phyloP scores from a whole-genome alignment of 2,797 vertebrate genomes.

The Neomorphus geoffroyi region DNA sequence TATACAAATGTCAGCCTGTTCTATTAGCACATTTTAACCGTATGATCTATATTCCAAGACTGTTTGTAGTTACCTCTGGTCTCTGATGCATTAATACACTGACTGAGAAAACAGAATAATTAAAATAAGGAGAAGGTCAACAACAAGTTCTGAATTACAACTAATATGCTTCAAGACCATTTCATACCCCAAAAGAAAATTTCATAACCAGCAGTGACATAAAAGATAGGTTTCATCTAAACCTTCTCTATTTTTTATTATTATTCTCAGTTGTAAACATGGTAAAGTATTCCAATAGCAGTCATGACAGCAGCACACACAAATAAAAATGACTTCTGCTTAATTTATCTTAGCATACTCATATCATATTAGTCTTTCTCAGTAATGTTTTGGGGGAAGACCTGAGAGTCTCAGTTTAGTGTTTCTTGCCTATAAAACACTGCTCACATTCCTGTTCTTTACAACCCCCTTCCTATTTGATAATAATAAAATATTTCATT shows the following conservation, averaged over 20 bases:
- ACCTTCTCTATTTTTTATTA: background rate
- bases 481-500: background rate
- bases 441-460: background rate
- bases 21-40: background rate
- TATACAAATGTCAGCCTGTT: background rate
- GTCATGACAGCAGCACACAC: background rate
- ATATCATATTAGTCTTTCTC: accelerated
- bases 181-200: background rate
- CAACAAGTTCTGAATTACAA: background rate
- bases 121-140: background rate
- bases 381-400: background rate
- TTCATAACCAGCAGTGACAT: background rate
- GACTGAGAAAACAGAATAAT: background rate
- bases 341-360: background rate
- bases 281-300: background rate
- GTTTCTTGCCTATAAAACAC: background rate
- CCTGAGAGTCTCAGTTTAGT: background rate
- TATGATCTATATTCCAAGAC: background rate
- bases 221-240: background rate
- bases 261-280: background rate
- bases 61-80: background rate
- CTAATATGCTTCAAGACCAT: background rate
- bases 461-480: background rate
- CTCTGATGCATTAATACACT: background rate
- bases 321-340: background rate